Conservation (phyloP, 2,888 invertebrate genomes). For the Phortica magna region DNA sequence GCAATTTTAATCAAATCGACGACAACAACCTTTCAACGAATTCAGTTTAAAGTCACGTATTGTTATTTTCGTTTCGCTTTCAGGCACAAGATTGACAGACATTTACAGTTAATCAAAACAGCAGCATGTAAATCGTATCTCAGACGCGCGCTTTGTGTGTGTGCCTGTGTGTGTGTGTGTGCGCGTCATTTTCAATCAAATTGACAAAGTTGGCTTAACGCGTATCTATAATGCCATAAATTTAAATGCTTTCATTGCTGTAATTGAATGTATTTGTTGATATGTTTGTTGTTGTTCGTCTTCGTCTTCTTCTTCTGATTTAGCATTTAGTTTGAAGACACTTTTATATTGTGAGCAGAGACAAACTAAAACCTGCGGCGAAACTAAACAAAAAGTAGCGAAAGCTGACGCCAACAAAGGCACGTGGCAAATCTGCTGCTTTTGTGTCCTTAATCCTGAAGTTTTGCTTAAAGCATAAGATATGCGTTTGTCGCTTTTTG, state of each 20-base stretch:
- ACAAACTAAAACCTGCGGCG: too few relatives aligned
- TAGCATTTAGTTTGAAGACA: too few relatives aligned
- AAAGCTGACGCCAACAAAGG: too few relatives aligned
- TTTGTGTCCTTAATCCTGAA: too few relatives aligned
- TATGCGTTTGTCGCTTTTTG: too few relatives aligned
- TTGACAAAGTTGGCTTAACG: not conserved
- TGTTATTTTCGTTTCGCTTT: not conserved
- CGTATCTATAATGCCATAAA: not conserved
- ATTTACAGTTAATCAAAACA: not conserved
- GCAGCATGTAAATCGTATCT: not conserved
- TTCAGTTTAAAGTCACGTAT: not conserved
- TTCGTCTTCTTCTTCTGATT: too few relatives aligned
- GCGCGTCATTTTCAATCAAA: not conserved
- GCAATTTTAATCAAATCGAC: conserved; percentile 19
- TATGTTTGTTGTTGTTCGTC: not conserved
- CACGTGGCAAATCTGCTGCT: too few relatives aligned
- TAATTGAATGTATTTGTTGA: not conserved
- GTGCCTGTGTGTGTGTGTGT: not conserved
- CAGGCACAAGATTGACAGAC: not conserved
- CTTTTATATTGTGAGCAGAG: too few relatives aligned
- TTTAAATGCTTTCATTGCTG: not conserved
- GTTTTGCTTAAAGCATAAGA: too few relatives aligned
- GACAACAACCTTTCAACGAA: conserved; percentile 21
- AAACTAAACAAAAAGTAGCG: too few relatives aligned
- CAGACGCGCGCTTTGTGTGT: not conserved